phyloP scores from a whole-genome alignment of 2,797 vertebrate genomes.

The Hemibagrus guttatus region DNA sequence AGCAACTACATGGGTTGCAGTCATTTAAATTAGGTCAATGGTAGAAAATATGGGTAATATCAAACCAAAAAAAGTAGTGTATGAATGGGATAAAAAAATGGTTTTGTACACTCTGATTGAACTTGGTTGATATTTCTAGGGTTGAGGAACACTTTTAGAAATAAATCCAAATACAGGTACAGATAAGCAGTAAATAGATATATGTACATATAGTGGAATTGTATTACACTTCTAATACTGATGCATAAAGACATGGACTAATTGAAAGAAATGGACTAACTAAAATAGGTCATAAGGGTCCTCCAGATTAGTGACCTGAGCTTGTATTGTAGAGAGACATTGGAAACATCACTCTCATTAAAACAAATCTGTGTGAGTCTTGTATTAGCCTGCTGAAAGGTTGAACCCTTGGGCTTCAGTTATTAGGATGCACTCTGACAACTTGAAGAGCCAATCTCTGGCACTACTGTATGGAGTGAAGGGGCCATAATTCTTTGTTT shows the following conservation, averaged over 20 bases:
- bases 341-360: slow-evolving; percentile 38
- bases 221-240: not conserved
- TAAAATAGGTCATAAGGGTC: not conserved
- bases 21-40: too few relatives aligned
- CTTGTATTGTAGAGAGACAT: slow-evolving; percentile 26
- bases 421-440: slow-evolving; percentile 44
- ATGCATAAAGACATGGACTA: not conserved
- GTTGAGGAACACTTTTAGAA: not conserved
- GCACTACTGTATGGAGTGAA: slow-evolving; percentile 24
- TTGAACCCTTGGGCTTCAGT: slow-evolving; percentile 34
- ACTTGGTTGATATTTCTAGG: not conserved
- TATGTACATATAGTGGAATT: not conserved
- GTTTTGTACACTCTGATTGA: not conserved
- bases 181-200: not conserved
- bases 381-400: slow-evolving; percentile 32
- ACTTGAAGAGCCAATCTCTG: slow-evolving; percentile 36
- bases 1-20: not conserved
- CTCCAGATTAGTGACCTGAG: slow-evolving; percentile 10
- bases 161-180: not conserved
- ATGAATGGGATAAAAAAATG: not conserved
- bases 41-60: not conserved
- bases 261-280: not conserved
- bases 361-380: slow-evolving; percentile 32
- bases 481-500: not conserved
- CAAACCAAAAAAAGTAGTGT: not conserved